Base-by-base conservation (phyloP, 2,888 invertebrate species). In the Temnothorax ravouxi region DNA sequence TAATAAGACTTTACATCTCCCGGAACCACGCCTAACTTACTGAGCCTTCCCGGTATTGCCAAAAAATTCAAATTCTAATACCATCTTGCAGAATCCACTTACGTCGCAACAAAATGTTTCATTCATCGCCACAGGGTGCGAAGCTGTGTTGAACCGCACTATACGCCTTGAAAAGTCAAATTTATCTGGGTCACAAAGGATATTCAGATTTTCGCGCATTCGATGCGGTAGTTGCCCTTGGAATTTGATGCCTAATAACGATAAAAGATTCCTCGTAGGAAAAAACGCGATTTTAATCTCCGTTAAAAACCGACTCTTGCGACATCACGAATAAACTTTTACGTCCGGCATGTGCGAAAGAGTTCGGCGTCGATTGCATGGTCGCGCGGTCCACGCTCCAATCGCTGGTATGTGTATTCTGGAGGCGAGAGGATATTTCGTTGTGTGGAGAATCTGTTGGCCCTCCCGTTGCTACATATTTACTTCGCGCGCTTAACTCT, bases 31-130 rank as follows among this genome's bases (percentile, higher is more conserved):
- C n/a, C 44, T 76, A 29, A 21, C 11, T 41, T 34, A 76, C 41
- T 38, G 75, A 72, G 67, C 25, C 72, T 52, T 74, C 13, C 2
- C 41, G 77, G 41, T 44, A 62, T 75, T 72, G 81, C 56, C 76
- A 54, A 85, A 87, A 85, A 89, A 87, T 88, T 89, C 83, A 82
- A 84, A 88, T 89, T 89, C 72, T 89, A 89, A 88, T 89, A 84
- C 80, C n/a, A 77, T 54, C 69, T 21, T 52, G 83, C 29, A 11
- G 44, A 64, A 89, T 86, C 74, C 79, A 74, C 62, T 83, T 83
- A 71, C 52, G 18, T 62, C 44, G n/a, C 66, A 25, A 79, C 66
- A 77, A 88, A 87, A 87, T 88, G 89, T 88, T 88, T 87, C 87
- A 88, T 88, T 88, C 87, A 86, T 89, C 77, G 67, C 21, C 69